Base-by-base conservation (phyloP, 2,113 vertebrate genomes). In the Brachypteracias leptosomus region DNA sequence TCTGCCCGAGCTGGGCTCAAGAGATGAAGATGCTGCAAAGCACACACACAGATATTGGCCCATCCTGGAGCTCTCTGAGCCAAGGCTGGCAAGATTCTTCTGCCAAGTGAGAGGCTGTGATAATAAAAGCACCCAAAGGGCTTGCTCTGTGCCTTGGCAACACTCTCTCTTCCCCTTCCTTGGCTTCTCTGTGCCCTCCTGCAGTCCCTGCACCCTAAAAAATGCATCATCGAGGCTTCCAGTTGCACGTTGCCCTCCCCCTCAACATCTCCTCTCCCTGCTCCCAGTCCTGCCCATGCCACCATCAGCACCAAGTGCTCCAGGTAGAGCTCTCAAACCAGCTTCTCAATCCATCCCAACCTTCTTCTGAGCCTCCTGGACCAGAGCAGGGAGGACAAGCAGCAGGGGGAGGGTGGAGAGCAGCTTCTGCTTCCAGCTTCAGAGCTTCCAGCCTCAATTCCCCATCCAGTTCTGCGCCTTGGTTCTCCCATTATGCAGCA, bases 11-110 rank as follows among this genome's bases (percentile, higher is more conserved):
- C 62, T 20, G 22, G 33, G 31, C 12, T 13, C 7, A 4, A 57
- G 31, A 35, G 13, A 38, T 33, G 1, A 57, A 51, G 49, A 16
- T 44, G 62, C 40, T 47, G 47, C 55, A 62, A 35, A 26, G 57
- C 47, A 9, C 31, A 11, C 40, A n/a, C 22, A 13, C 0, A 0
- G 8, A 14, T 10, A 17, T 25, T 3, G 11, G 21, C 9, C 28
- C 74, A 31, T 26, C 31, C 42, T 28, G 40, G 25, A 15, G 49
- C 10, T 3, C n/a, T 40, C 54, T 28, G 0, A 1, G 54, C 51
- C 3, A 4, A 21, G 44, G 36, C 33, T n/a, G 38, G 28, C 14
- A 28, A 81, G 28, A 13, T 10, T 24, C 1, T 19, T 51, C 52
- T 73, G 25, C 25, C 29, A 73, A 18, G 35, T 2, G 10, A 71